A percentile compares a stretch with the other conserved stretches of the same genome.
Evolutionary conservation across 2,113 vertebrate species (phyloP).

Genomic region (Sphaerodactylus townsendi): DNA sequence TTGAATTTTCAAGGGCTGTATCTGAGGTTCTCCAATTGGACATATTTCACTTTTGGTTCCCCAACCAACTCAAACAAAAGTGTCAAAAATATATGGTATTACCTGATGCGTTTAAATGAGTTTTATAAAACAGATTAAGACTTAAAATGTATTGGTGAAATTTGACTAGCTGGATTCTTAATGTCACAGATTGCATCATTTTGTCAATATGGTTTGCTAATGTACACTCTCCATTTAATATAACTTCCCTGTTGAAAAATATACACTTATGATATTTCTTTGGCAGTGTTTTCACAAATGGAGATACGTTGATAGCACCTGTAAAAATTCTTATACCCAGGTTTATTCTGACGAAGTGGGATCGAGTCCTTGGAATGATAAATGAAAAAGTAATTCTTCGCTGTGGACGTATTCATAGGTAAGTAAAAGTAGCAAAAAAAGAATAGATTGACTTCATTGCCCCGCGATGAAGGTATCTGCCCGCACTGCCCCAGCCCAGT

Average conservation of each 20-base stretch:
- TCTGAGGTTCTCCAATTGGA: constrained; percentile 4
- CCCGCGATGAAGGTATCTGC: too few relatives aligned
- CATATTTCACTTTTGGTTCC: neutral
- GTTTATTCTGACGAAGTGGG: constrained; percentile 74
- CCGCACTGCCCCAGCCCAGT: too few relatives aligned
- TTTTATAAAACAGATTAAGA: neutral
- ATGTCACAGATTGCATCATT: neutral
- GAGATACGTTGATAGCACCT: constrained; percentile 69
- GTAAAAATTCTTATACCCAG: constrained; percentile 73
- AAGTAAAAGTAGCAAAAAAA: constrained; percentile 26
- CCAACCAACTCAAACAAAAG: neutral
- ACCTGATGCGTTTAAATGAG: neutral
- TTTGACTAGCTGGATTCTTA: neutral
- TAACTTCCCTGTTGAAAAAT: neutral
- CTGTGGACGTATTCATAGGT: constrained; percentile 75
- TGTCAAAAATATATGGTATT: neutral
- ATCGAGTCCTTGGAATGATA: constrained; percentile 69
- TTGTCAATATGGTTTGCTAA: neutral
- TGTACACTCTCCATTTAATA: neutral
- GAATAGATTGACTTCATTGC: neutral
- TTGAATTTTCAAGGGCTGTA: constrained; percentile 16
- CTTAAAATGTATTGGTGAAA: neutral
- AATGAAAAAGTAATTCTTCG: constrained; percentile 74
- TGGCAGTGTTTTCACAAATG: constrained; percentile 78
- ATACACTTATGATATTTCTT: constrained; percentile 29